Conservation (phyloP, 2,797 vertebrate species). For the Enteromius treurensis region DNA sequence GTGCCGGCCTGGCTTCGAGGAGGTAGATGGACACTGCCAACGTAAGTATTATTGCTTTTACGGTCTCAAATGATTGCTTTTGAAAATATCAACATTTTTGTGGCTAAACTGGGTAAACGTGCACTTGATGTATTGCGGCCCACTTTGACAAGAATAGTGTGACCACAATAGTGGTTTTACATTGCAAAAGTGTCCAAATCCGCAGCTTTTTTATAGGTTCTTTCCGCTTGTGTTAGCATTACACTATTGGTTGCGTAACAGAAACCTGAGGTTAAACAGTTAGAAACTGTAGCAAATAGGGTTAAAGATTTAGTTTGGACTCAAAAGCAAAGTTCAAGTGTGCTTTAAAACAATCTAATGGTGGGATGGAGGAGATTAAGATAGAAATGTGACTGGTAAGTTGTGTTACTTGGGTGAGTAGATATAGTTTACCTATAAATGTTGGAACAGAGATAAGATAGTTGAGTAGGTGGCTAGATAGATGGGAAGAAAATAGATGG, state of each 20-base stretch:
- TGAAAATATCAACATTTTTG: neutral
- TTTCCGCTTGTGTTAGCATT: neutral
- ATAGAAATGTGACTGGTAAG: neutral
- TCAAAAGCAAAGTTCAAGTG: neutral
- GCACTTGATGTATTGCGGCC: neutral
- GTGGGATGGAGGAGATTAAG: constrained; percentile 1
- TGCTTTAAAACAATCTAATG: neutral
- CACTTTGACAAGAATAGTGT: neutral
- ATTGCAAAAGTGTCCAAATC: neutral
- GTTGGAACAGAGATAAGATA: neutral
- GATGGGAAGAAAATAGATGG: neutral
- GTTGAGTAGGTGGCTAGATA: neutral
- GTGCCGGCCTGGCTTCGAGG: constrained; percentile 92
- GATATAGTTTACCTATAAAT: neutral
- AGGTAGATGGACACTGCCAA: constrained; percentile 91
- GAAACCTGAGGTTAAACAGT: neutral
- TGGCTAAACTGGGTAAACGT: neutral
- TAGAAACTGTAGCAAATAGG: constrained; percentile 11
- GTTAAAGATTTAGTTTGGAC: neutral
- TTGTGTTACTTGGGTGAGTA: neutral
- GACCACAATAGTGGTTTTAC: constrained; percentile 6
- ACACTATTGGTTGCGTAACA: neutral
- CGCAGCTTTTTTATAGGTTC: neutral
- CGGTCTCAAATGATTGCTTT: neutral
- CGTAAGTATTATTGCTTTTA: constrained; percentile 75